phyloP scores from a whole-genome alignment of 2,113 vertebrate genomes.

The Pagrus major region DNA sequence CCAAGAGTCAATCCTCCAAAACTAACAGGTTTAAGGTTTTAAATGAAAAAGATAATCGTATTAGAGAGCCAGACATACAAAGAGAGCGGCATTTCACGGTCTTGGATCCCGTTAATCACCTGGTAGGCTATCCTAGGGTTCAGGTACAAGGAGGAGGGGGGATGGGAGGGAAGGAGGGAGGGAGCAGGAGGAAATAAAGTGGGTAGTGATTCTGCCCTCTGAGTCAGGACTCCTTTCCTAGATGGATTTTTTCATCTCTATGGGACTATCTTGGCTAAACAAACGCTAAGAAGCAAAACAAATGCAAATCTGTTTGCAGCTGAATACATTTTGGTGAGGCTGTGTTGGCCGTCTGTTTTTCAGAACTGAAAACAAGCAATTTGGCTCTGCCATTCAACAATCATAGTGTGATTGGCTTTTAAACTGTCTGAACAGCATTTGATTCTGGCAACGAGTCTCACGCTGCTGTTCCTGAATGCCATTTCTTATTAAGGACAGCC shows the following conservation, averaged over 20 bases:
- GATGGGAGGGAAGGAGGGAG: not conserved
- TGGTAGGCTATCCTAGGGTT: constrained; percentile 65
- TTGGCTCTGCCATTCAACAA: constrained; percentile 49
- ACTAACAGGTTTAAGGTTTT: constrained; percentile 83
- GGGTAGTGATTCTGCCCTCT: constrained; percentile 40
- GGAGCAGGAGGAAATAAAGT: not conserved
- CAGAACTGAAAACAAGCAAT: constrained; percentile 26
- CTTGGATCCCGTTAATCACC: constrained; percentile 77
- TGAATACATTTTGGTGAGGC: constrained; percentile 43
- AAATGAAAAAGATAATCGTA: constrained; percentile 83
- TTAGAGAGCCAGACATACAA: constrained; percentile 76
- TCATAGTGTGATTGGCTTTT: constrained; percentile 59
- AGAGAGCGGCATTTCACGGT: constrained; percentile 74
- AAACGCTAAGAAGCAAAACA: constrained; percentile 61
- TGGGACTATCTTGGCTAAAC: constrained; percentile 44
- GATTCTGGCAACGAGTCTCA: constrained; percentile 51
- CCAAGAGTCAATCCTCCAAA: constrained; percentile 82
- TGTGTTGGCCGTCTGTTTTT: constrained; percentile 35
- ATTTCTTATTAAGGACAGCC: constrained; percentile 67
- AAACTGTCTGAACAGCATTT: constrained; percentile 49
- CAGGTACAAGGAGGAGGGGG: constrained; percentile 64
- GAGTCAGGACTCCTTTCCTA: constrained; percentile 51
- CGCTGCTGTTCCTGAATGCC: constrained; percentile 47
- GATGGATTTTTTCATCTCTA: constrained; percentile 49
- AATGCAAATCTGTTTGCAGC: constrained; percentile 62